These are phyloP conservation scores for Pagrus major DNA, from an alignment of 2,113 vertebrate genomes.

Conservation along the genomic window DNA sequence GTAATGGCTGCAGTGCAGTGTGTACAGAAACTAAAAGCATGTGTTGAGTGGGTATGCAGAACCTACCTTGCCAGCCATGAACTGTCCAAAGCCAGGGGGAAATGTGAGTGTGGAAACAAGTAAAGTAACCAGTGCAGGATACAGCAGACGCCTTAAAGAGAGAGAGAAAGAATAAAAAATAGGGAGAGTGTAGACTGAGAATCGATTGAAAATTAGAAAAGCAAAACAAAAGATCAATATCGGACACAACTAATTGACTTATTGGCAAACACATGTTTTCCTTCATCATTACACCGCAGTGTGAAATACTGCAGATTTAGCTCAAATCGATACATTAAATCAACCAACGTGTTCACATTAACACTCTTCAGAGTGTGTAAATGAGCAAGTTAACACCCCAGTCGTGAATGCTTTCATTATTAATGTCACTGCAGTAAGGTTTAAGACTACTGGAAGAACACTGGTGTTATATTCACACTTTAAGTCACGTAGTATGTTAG, in stretches of 20 bases:
- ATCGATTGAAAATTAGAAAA: not conserved
- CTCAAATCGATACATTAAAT: not conserved
- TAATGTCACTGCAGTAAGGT: not conserved
- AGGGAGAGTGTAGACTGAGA: not conserved
- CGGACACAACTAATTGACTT: not conserved
- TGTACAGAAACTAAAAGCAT: not conserved
- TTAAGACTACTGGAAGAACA: not conserved
- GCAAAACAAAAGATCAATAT: not conserved
- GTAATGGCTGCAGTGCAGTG: not conserved
- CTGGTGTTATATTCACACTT: not conserved
- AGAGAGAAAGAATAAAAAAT: conserved; percentile 10
- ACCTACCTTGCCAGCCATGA: conserved; percentile 96
- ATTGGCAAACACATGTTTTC: not conserved
- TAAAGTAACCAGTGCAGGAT: conserved; percentile 93
- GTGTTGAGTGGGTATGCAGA: not conserved
- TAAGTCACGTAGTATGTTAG: not conserved
- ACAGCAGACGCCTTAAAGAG: conserved; percentile 90
- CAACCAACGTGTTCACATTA: not conserved
- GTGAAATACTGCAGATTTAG: not conserved
- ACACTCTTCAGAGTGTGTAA: not conserved
- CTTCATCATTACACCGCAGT: not conserved
- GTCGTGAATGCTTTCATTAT: not conserved
- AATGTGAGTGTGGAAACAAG: conserved; percentile 94
- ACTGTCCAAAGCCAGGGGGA: conserved; percentile 96
- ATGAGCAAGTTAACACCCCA: not conserved